Evolutionary conservation across 2,113 vertebrate genomes (phyloP).

Genomic region (Chloropsis hardwickii): DNA sequence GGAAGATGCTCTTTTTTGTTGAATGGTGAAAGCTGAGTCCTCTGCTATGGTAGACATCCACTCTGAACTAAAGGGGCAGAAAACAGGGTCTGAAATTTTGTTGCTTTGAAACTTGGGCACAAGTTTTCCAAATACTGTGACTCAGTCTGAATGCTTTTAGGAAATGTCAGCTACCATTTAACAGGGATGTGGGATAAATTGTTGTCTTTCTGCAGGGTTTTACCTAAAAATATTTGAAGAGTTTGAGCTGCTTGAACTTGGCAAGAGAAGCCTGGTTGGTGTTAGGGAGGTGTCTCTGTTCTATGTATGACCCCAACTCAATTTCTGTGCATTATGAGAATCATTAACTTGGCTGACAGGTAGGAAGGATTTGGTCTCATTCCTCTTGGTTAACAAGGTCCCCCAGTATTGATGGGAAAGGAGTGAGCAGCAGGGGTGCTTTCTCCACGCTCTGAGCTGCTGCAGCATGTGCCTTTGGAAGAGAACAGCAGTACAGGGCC

Average conservation of each 20-base stretch:
- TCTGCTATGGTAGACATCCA: rapidly evolving
- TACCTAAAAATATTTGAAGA: background rate
- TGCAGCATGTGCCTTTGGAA: background rate
- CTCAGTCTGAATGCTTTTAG: background rate
- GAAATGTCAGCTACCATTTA: background rate
- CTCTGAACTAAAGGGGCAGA: background rate
- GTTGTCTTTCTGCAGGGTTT: background rate
- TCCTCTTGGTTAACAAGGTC: background rate
- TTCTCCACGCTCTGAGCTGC: background rate
- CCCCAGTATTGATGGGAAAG: background rate
- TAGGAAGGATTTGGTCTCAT: background rate
- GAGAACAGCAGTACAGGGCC: background rate
- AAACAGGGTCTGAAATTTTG: background rate
- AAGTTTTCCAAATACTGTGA: background rate
- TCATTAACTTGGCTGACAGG: background rate
- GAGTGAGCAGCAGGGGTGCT: background rate
- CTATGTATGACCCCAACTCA: background rate
- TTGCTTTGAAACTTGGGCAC: background rate
- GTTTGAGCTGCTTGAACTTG: background rate
- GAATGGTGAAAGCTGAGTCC: background rate
- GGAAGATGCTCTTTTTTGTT: background rate
- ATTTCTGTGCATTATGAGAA: background rate
- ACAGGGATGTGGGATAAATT: background rate
- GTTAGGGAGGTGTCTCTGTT: background rate
- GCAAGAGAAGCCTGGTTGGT: background rate